phyloP scores from a whole-genome alignment of 2,888 invertebrate species.

The Alcis repandata region DNA sequence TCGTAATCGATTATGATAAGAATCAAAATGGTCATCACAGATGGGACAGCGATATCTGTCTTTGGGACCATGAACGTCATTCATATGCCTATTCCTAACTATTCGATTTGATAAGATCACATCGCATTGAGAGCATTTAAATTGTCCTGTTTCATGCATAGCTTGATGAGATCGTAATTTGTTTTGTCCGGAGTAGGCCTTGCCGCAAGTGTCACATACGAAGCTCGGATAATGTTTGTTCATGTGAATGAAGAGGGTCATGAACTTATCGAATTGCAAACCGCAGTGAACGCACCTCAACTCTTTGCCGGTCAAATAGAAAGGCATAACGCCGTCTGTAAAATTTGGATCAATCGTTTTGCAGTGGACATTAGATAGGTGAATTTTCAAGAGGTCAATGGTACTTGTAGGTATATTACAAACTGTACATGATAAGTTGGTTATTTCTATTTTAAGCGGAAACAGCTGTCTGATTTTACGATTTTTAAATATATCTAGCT shows the following conservation, averaged over 20 bases:
- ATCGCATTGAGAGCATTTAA: conserved; percentile 75
- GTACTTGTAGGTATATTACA: conserved; percentile 52
- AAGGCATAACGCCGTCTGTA: conserved; percentile 69
- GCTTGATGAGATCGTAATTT: conserved; percentile 73
- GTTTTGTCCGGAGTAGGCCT: conserved; percentile 74
- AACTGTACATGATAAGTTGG: conserved; percentile 61
- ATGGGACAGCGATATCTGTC: conserved; percentile 68
- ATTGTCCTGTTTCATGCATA: conserved; percentile 70
- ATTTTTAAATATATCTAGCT: conserved; percentile 60
- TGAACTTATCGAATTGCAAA: conserved; percentile 57
- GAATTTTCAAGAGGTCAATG: conserved; percentile 61
- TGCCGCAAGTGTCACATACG: conserved; percentile 79
- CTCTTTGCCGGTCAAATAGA: conserved; percentile 61
- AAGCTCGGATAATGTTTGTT: conserved; percentile 77
- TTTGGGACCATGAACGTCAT: conserved; percentile 60
- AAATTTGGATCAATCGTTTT: conserved; percentile 53
- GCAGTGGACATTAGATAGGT: conserved; percentile 59
- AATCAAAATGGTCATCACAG: conserved; percentile 63
- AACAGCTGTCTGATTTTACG: conserved; percentile 60
- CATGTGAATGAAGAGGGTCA: conserved; percentile 71
- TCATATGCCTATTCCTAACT: conserved; percentile 60
- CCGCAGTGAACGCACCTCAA: conserved; percentile 66
- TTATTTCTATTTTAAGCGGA: conserved; percentile 71
- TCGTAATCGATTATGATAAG: conserved; percentile 62
- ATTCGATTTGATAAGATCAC: conserved; percentile 65